These are phyloP conservation scores for Pachyseris speciosa DNA, from an alignment of 64 coral and sea anemone species.

Conservation along the genomic window DNA sequence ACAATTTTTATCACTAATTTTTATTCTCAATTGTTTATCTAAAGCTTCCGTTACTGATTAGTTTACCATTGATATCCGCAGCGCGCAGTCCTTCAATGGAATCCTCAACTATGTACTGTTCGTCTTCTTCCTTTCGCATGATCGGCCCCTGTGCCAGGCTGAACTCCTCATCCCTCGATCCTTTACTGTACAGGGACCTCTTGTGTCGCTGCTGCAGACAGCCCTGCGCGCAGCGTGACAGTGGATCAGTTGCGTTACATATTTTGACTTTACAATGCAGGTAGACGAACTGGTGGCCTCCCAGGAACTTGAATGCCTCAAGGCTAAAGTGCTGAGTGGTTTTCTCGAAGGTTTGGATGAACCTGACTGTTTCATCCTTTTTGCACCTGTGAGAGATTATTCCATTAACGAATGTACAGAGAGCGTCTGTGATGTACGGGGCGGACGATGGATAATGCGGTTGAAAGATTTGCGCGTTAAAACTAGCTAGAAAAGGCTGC, in stretches of 20 bases:
- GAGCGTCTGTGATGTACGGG: neutral
- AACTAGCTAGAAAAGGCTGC: no score
- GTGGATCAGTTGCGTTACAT: constrained; percentile 30
- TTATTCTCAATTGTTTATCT: no score
- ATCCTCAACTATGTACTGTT: neutral
- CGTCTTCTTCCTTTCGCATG: constrained; percentile 1
- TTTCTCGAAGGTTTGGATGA: neutral
- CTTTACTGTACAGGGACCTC: neutral
- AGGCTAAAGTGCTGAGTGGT: neutral
- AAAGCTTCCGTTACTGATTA: no score
- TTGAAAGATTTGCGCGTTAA: no score
- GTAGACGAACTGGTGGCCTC: constrained; percentile 12
- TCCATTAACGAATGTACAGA: neutral
- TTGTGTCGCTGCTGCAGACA: constrained; percentile 2
- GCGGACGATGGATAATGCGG: no score
- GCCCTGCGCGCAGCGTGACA: constrained; percentile 30
- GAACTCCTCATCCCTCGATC: neutral
- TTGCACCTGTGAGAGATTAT: neutral
- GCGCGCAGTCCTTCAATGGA: neutral
- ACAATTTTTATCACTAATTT: no score
- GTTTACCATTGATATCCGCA: neutral
- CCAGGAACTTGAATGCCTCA: constrained; percentile 27
- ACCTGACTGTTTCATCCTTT: neutral
- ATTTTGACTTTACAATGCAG: constrained; percentile 26
- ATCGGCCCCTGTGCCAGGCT: constrained; percentile 5